Evolutionary conservation across 23 tunicate species (phyloP), one percentile per base, ranked within the genome.

Genomic region (Trididemnum clinides): DNA sequence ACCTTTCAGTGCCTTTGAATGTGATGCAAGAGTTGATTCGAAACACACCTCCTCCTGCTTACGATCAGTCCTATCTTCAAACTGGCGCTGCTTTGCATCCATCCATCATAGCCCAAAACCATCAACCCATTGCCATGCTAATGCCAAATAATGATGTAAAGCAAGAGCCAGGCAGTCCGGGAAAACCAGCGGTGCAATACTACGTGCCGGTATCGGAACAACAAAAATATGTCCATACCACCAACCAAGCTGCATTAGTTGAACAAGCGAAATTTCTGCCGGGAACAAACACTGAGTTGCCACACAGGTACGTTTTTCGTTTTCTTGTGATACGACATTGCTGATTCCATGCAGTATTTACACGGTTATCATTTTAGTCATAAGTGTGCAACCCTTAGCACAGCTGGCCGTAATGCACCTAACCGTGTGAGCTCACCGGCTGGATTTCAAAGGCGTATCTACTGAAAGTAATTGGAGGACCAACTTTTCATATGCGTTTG

Each of bases 31-130:
- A 81, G 15, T 29, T 51, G 19, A 71, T 34, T 15, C 88, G 97
- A 0, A 58, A 62, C 63, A 92, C 97, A 31, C 97, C 97, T 1
- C 97, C 97, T 18, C 97, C 97, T 30, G 78, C 97, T 26, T 92
- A 92, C 71, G 86, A 82, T 22, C 84, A 88, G 23, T 50, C 85
- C 4, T 2, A 23, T 29, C 29, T 54, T 36, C 65, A 35, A 6
- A 5, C 10, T 3, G 66, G 25, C 3, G 5, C 25, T 19, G 30
- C 34, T 29, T 36, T 82, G 33, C 71, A 57, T n/a, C 6, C 38
- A 6, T 10, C 76, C 6, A n/a, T 31, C 36, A 10, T 32, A 28
- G 36, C 76, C 3, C 75, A 30, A 30, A 10, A 54, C 1, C 33
- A 27, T 7, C 28, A 3, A 7, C 33, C 57, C 1, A 2, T 38